A percentile compares a stretch with the other conserved stretches of the same genome.
Conservation (phyloP, 2,797 vertebrate genomes). For the Enteromius treurensis region DNA sequence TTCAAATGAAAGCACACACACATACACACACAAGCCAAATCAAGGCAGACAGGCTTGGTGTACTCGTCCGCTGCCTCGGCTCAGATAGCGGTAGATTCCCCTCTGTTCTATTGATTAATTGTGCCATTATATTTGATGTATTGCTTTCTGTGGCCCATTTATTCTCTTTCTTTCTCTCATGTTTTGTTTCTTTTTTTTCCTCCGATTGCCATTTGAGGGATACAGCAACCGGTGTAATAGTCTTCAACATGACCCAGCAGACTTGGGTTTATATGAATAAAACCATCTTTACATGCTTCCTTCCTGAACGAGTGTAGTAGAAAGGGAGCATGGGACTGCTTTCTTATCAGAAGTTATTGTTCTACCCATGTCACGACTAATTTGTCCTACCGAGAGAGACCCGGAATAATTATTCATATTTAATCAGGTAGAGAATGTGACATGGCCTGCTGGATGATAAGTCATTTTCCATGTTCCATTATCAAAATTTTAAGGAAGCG, state of each 20-base stretch:
- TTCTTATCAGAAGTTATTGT: slow-evolving; percentile 78
- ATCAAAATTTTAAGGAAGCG: slow-evolving; percentile 83
- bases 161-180: slow-evolving; percentile 32
- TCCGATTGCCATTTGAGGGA: slow-evolving; percentile 43
- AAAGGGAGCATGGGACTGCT: slow-evolving; percentile 55
- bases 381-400: slow-evolving; percentile 75
- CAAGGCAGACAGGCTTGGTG: slow-evolving; percentile 65
- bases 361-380: slow-evolving; percentile 81
- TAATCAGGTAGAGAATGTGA: slow-evolving; percentile 76
- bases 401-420: slow-evolving; percentile 85
- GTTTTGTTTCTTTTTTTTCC: slow-evolving; percentile 8
- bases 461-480: slow-evolving; percentile 85
- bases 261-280: slow-evolving; percentile 26
- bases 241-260: slow-evolving; percentile 43
- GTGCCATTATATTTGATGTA: slow-evolving; percentile 76
- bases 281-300: slow-evolving; percentile 38
- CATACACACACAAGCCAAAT: slow-evolving; percentile 55
- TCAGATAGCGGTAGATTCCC: slow-evolving; percentile 72
- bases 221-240: slow-evolving; percentile 39
- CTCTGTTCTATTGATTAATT: slow-evolving; percentile 80
- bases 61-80: slow-evolving; percentile 65
- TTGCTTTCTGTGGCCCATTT: slow-evolving; percentile 68
- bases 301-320: slow-evolving; percentile 2
- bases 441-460: slow-evolving; percentile 76
- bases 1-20: slow-evolving; percentile 62